Conservation (phyloP, 2,888 invertebrate genomes). For the Asteroscopus sphinx region DNA sequence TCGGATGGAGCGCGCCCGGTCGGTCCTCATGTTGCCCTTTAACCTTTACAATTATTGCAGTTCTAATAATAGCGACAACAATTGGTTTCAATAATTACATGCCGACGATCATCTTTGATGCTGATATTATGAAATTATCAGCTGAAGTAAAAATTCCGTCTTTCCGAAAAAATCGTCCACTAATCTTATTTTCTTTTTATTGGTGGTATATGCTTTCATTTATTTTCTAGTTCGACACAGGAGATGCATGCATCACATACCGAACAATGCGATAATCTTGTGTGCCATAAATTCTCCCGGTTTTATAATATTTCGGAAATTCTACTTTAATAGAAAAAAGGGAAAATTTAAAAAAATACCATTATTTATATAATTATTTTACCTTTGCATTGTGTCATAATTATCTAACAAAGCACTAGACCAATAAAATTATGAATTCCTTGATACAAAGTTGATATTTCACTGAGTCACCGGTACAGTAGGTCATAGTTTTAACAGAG, state of each 20-base stretch:
- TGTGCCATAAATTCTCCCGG: too few relatives aligned
- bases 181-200: background rate
- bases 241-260: too few relatives aligned
- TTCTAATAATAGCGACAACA: conserved; percentile 82
- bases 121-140: conserved; percentile 51
- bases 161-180: background rate
- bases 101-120: conserved; percentile 65
- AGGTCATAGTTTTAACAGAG: conserved; percentile 8
- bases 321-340: too few relatives aligned
- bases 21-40: conserved; percentile 83
- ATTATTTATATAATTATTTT: background rate
- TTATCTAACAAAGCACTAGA: background rate
- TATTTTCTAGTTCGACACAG: too few relatives aligned
- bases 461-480: conserved; percentile 13
- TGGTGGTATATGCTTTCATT: too few relatives aligned
- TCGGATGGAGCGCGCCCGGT: conserved; percentile 65
- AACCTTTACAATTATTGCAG: conserved; percentile 78
- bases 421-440: background rate
- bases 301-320: too few relatives aligned
- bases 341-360: too few relatives aligned
- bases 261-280: too few relatives aligned
- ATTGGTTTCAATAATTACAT: conserved; percentile 78
- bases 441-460: conserved; percentile 7
- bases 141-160: conserved; percentile 16
- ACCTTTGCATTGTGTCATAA: background rate